Conservation (phyloP, 2,797 vertebrate genomes). For the Pygocentrus nattereri region DNA sequence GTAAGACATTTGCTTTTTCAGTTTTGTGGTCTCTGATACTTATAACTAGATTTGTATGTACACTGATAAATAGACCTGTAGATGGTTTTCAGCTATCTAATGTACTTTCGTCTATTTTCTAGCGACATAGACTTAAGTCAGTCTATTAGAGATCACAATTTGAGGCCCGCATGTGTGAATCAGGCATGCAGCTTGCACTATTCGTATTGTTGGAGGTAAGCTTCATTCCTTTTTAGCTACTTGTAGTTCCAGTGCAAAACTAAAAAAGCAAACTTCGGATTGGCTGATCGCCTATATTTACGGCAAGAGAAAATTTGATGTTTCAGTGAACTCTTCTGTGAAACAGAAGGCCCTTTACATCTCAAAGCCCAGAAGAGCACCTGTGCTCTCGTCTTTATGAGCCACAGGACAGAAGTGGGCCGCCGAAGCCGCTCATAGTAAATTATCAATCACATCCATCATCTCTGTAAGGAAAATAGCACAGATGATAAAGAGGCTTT, state of each 20-base stretch:
- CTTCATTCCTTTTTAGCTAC: too few species aligned
- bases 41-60: not conserved
- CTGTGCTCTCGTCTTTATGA: slow-evolving; percentile 26
- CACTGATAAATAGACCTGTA: not conserved
- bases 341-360: not conserved
- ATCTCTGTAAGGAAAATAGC: slow-evolving; percentile 18
- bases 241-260: not conserved
- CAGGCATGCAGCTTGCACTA: not conserved
- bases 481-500: slow-evolving; percentile 35
- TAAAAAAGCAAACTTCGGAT: not conserved
- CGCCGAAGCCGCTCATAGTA: slow-evolving; percentile 26
- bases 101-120: not conserved
- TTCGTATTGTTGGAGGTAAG: not conserved
- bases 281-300: not conserved
- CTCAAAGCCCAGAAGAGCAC: slow-evolving; percentile 7
- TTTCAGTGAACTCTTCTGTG: not conserved
- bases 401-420: slow-evolving; percentile 8
- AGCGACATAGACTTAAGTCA: too few species aligned
- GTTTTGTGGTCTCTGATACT: not conserved
- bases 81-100: not conserved
- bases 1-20: not conserved
- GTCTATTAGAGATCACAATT: not conserved
- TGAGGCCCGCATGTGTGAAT: not conserved
- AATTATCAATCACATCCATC: slow-evolving; percentile 25
- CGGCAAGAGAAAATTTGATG: not conserved